Evolutionary conservation across 2,888 invertebrate genomes (phyloP).

Genomic region (Patella caerulea): DNA sequence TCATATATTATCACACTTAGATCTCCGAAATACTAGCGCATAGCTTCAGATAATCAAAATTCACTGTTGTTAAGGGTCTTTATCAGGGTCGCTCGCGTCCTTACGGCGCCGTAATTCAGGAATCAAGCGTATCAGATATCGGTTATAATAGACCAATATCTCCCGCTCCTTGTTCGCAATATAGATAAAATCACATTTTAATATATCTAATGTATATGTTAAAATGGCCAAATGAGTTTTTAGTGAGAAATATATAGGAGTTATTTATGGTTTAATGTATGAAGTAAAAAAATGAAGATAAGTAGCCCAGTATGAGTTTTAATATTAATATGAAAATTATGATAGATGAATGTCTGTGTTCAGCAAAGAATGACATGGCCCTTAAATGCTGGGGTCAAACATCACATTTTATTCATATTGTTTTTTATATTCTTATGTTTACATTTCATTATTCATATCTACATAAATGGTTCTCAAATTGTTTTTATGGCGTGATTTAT

Average conservation of each 20-base stretch:
- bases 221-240: slow-evolving; percentile 10
- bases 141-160: slow-evolving; percentile 4
- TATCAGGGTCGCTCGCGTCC: slow-evolving; percentile 6
- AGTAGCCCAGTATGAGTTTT: not conserved
- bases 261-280: slow-evolving; percentile 2
- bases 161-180: not conserved
- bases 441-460: too few species aligned
- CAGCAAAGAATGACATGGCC: not conserved
- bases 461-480: too few species aligned
- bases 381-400: not conserved
- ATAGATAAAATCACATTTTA: slow-evolving; percentile 3
- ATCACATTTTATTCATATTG: slow-evolving; percentile 5
- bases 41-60: slow-evolving; percentile 6
- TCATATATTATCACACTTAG: not conserved
- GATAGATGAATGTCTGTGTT: slow-evolving; percentile 4
- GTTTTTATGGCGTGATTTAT: too few species aligned
- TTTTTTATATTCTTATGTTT: too few species aligned
- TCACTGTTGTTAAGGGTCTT: slow-evolving; percentile 1
- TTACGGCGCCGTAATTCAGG: slow-evolving; percentile 7
- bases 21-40: not conserved
- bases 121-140: slow-evolving; percentile 3
- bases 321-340: slow-evolving; percentile 10
- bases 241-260: slow-evolving; percentile 12
- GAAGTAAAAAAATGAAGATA: not conserved
- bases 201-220: slow-evolving; percentile 7